phyloP scores from a whole-genome alignment of 2,113 vertebrate genomes.

The Pseudorasbora parva region DNA sequence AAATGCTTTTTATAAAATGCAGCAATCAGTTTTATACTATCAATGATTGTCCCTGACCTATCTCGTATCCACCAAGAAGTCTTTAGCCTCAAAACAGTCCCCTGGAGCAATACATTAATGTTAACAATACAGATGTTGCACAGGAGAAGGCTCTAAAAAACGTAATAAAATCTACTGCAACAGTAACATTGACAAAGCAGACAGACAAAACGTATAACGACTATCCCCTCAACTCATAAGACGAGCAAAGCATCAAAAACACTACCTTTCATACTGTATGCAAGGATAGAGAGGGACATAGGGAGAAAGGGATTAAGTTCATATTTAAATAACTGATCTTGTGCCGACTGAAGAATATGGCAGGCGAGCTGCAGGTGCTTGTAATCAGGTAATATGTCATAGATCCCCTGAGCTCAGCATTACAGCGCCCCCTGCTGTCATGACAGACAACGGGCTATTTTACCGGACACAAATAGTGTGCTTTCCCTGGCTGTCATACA shows the following conservation, averaged over 20 bases:
- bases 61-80: background rate
- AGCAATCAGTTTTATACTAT: no score
- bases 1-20: background rate
- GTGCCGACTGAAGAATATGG: no score
- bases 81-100: background rate
- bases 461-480: no score
- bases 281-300: no score
- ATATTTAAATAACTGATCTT: background rate
- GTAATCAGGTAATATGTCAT: background rate
- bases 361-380: background rate
- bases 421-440: slow-evolving; percentile 1
- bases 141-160: background rate
- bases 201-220: background rate
- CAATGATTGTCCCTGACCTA: no score
- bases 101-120: background rate
- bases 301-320: no score
- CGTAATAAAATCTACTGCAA: background rate
- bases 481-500: no score
- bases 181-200: background rate
- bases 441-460: background rate
- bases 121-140: background rate
- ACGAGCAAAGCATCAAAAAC: background rate
- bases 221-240: background rate
- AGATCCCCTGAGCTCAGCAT: background rate
- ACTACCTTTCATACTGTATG: background rate